Base-by-base conservation (phyloP, 2,113 vertebrate genomes). In the Vulpes ferrilata region DNA sequence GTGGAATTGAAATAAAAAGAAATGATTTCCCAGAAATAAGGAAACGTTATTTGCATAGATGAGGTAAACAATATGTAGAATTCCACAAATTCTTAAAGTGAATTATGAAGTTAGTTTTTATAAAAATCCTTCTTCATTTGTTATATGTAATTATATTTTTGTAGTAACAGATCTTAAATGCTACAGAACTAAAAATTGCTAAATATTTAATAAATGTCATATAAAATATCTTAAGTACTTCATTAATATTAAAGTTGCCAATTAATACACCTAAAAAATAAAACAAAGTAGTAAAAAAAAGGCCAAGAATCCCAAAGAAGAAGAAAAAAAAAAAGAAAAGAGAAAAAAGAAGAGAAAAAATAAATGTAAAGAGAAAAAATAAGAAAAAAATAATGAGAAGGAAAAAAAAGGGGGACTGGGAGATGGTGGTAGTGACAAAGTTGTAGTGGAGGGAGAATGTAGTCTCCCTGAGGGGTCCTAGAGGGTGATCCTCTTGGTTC, bases 161-260 rank as follows among this genome's bases (percentile, higher is more conserved):
- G 95, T 55, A 85, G 67, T 59, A 23, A 76, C 73, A 67, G 25
- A 57, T 88, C 48, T 73, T 89, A 91, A 95, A 88, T 81, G 59
- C 6, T 95, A 93, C 27, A 90, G 17, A 89, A 92, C 23, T 57
- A 62, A 96, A 93, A 92, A 76, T 1, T 67, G 9, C 19, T 83
- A 87, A 78, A 65, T 64, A 88, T 43, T 96, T 82, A 38, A 88
- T 25, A 92, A 35, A 73, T 76, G 30, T 60, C 80, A 87, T 27
- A 22, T 25, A 83, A 93, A 84, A 65, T 60, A 32, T 74, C 11
- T 22, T n/a, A 94, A 81, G 62, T 13, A 53, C 59, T 85, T 87
- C 90, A 59, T 76, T 83, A 90, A 69, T 35, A 93, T 90, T 57
- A 95, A 92, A 97, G 81, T 43, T 92, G 43, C 17, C 25, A 94